phyloP scores from a whole-genome alignment of 2,113 vertebrate species.

The Upupa epops region DNA sequence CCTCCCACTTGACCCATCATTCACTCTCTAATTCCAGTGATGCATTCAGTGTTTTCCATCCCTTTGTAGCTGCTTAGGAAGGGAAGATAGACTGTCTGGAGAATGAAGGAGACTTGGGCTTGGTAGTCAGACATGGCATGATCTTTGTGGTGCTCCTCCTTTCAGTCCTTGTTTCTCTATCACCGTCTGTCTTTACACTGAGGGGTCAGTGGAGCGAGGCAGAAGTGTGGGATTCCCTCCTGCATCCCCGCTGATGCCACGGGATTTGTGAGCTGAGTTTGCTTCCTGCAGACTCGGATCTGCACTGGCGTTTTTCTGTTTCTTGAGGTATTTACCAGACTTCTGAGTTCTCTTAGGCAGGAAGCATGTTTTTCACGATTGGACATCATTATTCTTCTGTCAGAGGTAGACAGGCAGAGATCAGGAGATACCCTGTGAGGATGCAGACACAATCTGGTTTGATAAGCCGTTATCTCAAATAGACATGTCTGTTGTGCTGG shows the following conservation, averaged over 20 bases:
- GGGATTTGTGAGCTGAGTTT: neutral
- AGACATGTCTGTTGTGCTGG: neutral
- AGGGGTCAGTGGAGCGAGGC: neutral
- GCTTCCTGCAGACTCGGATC: neutral
- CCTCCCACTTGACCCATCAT: neutral
- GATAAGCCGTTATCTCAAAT: neutral
- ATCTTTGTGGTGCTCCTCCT: neutral
- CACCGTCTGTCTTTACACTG: neutral
- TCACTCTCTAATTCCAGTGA: neutral
- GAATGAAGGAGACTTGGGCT: neutral
- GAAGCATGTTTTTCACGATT: neutral
- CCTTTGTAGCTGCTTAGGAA: neutral
- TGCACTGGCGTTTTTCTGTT: neutral
- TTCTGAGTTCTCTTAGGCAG: neutral
- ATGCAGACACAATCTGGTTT: neutral
- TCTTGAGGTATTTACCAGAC: neutral
- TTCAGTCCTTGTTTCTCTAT: neutral
- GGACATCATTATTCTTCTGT: neutral
- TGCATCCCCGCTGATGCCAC: neutral
- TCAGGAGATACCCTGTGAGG: neutral
- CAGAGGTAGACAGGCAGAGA: neutral
- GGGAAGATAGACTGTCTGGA: neutral
- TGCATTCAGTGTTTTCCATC: constrained; percentile 20
- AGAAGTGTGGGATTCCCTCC: neutral
- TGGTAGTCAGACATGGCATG: neutral